phyloP scores from a whole-genome alignment of 1,140 invertebrate genomes.

The Brachionus koreanus region DNA sequence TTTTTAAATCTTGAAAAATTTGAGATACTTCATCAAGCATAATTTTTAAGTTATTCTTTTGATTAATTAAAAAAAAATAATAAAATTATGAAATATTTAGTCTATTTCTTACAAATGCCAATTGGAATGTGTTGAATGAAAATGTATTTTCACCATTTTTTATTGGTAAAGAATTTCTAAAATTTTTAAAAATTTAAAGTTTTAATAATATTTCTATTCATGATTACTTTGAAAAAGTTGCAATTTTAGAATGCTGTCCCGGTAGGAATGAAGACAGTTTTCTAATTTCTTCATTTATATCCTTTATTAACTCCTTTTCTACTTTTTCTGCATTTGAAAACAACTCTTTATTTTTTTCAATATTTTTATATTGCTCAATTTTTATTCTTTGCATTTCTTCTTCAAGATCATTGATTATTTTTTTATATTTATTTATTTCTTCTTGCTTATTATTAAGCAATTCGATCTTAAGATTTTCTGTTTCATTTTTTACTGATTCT shows the following conservation, averaged over 20 bases:
- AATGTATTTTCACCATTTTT: neutral
- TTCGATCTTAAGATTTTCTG: neutral
- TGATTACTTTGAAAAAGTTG: slow-evolving; percentile 4
- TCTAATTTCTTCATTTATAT: slow-evolving; percentile 30
- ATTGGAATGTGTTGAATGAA: neutral
- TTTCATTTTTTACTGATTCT: neutral
- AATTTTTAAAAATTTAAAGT: neutral
- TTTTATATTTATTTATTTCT: slow-evolving; percentile 25
- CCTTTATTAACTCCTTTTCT: slow-evolving; percentile 19
- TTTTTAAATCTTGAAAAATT: slow-evolving; percentile 32
- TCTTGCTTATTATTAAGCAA: slow-evolving; percentile 16
- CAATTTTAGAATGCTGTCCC: neutral
- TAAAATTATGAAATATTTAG: neutral
- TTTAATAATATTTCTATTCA: neutral
- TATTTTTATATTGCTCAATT: neutral
- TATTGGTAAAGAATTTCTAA: neutral
- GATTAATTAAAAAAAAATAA: neutral
- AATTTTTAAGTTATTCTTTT: slow-evolving; percentile 31
- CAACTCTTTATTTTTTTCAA: slow-evolving; percentile 16
- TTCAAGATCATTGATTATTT: slow-evolving; percentile 29
- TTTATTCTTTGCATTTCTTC: slow-evolving; percentile 16
- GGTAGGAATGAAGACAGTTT: slow-evolving; percentile 18
- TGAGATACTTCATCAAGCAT: neutral
- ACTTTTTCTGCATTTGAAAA: neutral
- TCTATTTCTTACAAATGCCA: slow-evolving; percentile 27